phyloP scores from a whole-genome alignment of 2,888 invertebrate genomes.

The Lepidocyrtoides sp. region DNA sequence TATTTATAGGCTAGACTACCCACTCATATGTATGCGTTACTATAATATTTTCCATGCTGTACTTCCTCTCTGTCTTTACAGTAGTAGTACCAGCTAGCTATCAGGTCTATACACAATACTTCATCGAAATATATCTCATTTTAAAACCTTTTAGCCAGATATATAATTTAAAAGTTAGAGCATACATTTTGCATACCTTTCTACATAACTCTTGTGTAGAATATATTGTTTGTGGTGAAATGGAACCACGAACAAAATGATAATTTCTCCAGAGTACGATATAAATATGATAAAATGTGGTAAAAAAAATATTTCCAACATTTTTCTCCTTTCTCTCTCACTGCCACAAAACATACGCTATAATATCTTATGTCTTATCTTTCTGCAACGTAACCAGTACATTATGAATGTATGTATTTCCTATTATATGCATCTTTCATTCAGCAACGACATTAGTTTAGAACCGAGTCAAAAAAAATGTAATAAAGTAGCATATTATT shows the following conservation, averaged over 20 bases:
- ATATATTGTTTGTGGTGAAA: neutral
- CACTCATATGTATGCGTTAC: neutral
- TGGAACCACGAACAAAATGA: neutral
- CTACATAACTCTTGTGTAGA: neutral
- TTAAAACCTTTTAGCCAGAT: neutral
- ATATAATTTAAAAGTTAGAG: neutral
- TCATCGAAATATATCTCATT: too few relatives aligned
- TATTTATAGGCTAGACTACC: neutral
- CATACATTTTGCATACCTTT: neutral
- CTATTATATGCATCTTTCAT: neutral
- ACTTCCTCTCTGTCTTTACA: too few relatives aligned
- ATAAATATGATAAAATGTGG: neutral
- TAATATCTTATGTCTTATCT: too few relatives aligned
- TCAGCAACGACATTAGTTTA: too few relatives aligned
- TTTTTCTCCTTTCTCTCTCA: neutral
- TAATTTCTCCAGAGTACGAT: slow-evolving; percentile 21
- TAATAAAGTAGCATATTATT: neutral
- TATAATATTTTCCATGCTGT: too few relatives aligned
- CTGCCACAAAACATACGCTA: slow-evolving; percentile 11
- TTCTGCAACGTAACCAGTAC: neutral
- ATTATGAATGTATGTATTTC: too few relatives aligned
- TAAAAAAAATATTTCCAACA: neutral
- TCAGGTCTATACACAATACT: too few relatives aligned
- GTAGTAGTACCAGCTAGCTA: too few relatives aligned
- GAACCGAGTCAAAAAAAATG: neutral